These are phyloP conservation scores for Myocastor coypus DNA, from an alignment of 2,113 vertebrate genomes.

Conservation along the genomic window DNA sequence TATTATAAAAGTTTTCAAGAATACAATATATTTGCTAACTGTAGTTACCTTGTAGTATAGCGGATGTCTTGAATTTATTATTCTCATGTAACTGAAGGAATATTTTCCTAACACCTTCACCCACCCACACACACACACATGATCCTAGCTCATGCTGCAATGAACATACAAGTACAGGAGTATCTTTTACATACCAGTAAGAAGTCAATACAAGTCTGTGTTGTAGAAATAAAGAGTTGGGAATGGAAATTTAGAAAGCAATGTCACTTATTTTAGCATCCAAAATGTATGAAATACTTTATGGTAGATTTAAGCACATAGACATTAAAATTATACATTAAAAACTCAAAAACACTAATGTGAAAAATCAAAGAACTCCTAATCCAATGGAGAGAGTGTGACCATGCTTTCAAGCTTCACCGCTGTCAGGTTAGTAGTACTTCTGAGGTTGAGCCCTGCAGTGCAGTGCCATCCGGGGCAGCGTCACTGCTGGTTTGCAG, in stretches of 20 bases:
- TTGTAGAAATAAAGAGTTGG: not conserved
- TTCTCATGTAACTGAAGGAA: not conserved
- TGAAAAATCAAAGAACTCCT: not conserved
- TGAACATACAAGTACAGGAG: not conserved
- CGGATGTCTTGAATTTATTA: not conserved
- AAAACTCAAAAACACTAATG: not conserved
- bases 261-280: not conserved
- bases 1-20: not conserved
- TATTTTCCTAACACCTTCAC: not conserved
- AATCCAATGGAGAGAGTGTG: not conserved
- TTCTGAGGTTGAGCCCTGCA: not conserved
- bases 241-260: slow-evolving; percentile 35
- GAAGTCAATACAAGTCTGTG: not conserved
- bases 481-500: not conserved
- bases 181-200: not conserved
- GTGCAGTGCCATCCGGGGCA: not conserved
- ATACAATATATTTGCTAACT: not conserved
- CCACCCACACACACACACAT: no score
- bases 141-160: not conserved
- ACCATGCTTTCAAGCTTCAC: not conserved
- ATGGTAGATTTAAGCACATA: not conserved
- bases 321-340: not conserved
- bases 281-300: not conserved
- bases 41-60: no score
- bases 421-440: not conserved